A percentile compares a stretch with the other conserved stretches of the same genome.
These are phyloP conservation scores for Tapirus indicus DNA, from an alignment of 2,797 vertebrate genomes.

Conservation along the genomic window DNA sequence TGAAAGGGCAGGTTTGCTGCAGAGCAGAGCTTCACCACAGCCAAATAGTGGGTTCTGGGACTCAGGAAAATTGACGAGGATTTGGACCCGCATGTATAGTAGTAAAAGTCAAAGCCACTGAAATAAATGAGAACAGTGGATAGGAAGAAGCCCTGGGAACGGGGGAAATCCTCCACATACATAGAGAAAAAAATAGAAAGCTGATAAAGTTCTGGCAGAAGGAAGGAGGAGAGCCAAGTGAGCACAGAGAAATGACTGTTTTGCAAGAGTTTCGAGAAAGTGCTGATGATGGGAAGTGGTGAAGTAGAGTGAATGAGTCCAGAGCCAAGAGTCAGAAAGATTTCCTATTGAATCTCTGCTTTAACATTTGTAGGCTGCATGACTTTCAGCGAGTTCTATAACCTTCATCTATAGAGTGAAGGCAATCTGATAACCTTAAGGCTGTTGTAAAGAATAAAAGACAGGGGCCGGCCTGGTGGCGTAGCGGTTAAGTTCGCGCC, in stretches of 20 bases:
- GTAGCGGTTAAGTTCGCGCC: no score
- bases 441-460: not conserved
- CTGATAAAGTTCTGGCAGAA: not conserved
- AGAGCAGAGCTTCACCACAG: not conserved
- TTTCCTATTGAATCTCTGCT: not conserved
- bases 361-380: not conserved
- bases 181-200: not conserved
- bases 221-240: not conserved
- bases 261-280: not conserved
- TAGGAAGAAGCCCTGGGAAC: not conserved
- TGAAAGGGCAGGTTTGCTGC: not conserved
- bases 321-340: not conserved
- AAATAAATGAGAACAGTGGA: not conserved
- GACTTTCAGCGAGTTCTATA: not conserved
- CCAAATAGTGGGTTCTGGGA: not conserved
- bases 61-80: not conserved
- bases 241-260: not conserved
- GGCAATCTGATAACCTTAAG: not conserved
- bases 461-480: no score
- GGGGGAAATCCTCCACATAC: not conserved
- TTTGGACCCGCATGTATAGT: not conserved
- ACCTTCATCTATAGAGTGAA: not conserved
- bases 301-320: not conserved
- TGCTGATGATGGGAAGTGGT: not conserved
- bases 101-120: not conserved